Base-by-base conservation (phyloP, 2,797 vertebrate species). In the Enteromius treurensis region DNA sequence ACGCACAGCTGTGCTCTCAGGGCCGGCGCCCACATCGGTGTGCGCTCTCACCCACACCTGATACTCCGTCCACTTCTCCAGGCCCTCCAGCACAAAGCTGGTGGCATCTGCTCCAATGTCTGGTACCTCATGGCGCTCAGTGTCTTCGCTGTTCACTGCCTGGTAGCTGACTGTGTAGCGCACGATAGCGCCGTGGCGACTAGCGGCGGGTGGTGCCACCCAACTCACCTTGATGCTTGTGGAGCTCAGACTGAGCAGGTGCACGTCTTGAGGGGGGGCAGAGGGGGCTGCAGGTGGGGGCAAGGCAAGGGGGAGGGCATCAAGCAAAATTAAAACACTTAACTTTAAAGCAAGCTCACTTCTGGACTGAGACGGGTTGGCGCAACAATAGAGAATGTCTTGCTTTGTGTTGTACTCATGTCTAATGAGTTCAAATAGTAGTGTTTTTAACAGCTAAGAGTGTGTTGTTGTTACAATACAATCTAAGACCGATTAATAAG, bases 31-130 rank as follows among this genome's bases (percentile, higher is more conserved):
- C 93, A 99, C 97, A 60, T 98, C 95, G 9, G 98, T 99, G 94
- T 99, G 97, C 34, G 98, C 98, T 93, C 97, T 96, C 90, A 99
- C 97, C 97, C 97, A 97, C 94, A 99, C 97, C 95, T 96, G 96
- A 96, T 99, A 99, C 93, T 98, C 97, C 53, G 97, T 98, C 97
- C 98, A 99, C 93, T 99, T 99, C 94, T 98, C 97, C 96, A 99
- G 95, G 89, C 95, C 94, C 87, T 95, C 95, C 94, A 99, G 95
- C 93, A 97, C 94, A 92, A 93, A 95, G 95, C 95, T 97, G 92
- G 96, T 95, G 88, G 95, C 93, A 42, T 98, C 96, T 6, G 95
- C 95, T 83, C 94, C 93, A 92, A 99, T 96, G 93, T 94, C 95
- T 23, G 94, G 90, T 94, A 97, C 95, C 91, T 97, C 94, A 79